Evolutionary conservation across 2,113 vertebrate species (phyloP), one percentile per base, ranked within the genome.

Genomic region (Motacilla alba): DNA sequence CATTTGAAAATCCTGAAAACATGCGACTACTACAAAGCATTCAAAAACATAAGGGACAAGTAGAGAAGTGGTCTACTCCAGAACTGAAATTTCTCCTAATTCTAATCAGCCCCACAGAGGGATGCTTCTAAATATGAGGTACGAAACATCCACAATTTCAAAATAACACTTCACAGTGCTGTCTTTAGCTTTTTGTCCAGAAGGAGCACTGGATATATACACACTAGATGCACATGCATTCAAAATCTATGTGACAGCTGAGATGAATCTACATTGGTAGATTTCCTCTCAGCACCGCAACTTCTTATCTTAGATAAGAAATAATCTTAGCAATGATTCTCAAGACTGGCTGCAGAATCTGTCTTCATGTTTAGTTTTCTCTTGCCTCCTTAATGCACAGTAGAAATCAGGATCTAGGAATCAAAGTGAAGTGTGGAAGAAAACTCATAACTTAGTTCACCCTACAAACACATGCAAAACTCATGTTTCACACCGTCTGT

Each of bases 1-100:
- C 21, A 53, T 88, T 88, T 88, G 85, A 83, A 86, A 95, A 90
- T 59, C 43, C 24, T 63, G 60, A 86, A 88, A 83, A 90, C n/a
- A 24, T n/a, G 80, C 18, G 12, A 67, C 55, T 30, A 33, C 30
- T 66, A 90, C 50, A 90, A 94, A 90, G 13, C 50, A 89, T 76
- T 69, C 17, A 93, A 84, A 91, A 23, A 41, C 10, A 21, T 23
- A 83, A 83, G 39, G 20, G 47, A 83, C 33, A 63, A 90, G 35
- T 35, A 84, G 43, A 94, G 43, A 83, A 46, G 43, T 35, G 23
- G 37, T 67, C 41, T 67, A 14, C 16, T 83, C 46, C 68, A 77
- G 43, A 94, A 87, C 3, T 47, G 41, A 66, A 74, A 79, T 44
- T 76, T 85, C 67, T 75, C 62, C 58, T 63, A 47, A 43, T 39